Evolutionary conservation across 2,888 invertebrate genomes (phyloP).

Genomic region (Tenthredo distinguenda): DNA sequence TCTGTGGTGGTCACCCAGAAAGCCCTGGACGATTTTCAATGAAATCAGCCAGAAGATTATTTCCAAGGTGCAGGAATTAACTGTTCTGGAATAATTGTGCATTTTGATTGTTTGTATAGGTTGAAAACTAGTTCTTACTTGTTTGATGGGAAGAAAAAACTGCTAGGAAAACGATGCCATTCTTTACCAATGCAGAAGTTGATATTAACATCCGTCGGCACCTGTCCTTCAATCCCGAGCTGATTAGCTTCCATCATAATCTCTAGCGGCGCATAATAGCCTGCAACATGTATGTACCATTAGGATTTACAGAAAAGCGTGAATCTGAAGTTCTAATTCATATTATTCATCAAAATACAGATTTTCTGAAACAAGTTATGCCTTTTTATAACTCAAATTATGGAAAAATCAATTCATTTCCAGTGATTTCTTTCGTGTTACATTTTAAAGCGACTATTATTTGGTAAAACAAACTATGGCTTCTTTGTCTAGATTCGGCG

Average conservation of each 20-base stretch:
- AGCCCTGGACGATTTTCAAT: too few relatives aligned
- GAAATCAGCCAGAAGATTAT: too few relatives aligned
- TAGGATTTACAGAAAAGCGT: not conserved
- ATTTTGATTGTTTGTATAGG: too few relatives aligned
- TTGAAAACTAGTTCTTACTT: conserved; percentile 74
- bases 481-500: not conserved
- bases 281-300: conserved; percentile 58
- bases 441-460: not conserved
- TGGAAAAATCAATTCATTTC: not conserved
- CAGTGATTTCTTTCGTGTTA: not conserved
- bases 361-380: not conserved
- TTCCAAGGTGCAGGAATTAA: too few relatives aligned
- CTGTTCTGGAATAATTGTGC: not conserved
- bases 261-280: conserved; percentile 95
- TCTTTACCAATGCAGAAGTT: conserved; percentile 98
- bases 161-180: conserved; percentile 97
- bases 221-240: conserved; percentile 79
- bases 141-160: conserved; percentile 93
- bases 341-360: not conserved
- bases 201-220: conserved; percentile 79
- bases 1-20: too few relatives aligned
- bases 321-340: not conserved
- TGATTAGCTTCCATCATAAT: conserved; percentile 87
- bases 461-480: not conserved
- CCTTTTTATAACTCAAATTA: not conserved